A percentile compares a stretch with the other conserved stretches of the same genome.
Conservation (phyloP, 2,113 vertebrate species). For the Takifugu bimaculatus region DNA sequence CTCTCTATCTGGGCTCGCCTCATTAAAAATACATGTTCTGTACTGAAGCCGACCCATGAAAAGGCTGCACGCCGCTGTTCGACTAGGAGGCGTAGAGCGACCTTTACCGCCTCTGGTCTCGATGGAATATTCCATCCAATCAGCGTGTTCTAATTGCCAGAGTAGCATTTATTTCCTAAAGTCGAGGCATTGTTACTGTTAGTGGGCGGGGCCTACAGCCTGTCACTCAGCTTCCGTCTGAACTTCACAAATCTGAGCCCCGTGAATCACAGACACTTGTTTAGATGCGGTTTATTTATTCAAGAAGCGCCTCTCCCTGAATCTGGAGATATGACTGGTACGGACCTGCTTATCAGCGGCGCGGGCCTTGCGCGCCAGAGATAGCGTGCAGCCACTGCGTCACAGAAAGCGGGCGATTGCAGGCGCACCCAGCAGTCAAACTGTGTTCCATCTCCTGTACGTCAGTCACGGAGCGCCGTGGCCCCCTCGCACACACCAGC, state of each 20-base stretch:
- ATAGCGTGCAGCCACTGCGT: conserved; percentile 51
- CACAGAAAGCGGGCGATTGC: conserved; percentile 47
- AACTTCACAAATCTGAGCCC: neutral
- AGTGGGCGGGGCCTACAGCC: neutral
- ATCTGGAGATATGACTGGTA: conserved; percentile 39
- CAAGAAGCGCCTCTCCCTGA: conserved; percentile 34
- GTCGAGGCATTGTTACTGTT: too few species aligned
- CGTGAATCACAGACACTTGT: neutral
- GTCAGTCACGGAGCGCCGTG: conserved; percentile 52
- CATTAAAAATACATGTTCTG: conserved; percentile 57
- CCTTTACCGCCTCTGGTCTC: too few species aligned
- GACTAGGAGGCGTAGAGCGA: too few species aligned
- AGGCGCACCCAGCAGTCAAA: conserved; percentile 56
- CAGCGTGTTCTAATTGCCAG: too few species aligned
- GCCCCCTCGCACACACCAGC: neutral
- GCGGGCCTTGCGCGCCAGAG: conserved; percentile 37
- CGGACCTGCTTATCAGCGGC: conserved; percentile 45
- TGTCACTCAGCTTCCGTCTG: neutral
- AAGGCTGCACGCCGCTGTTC: conserved; percentile 26
- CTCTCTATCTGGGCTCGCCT: conserved; percentile 41
- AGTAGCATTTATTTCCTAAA: too few species aligned
- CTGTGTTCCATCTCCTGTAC: conserved; percentile 53
- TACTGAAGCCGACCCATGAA: conserved; percentile 40
- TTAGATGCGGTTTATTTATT: conserved; percentile 40
- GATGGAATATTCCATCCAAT: too few species aligned